phyloP scores from a whole-genome alignment of 2,888 invertebrate genomes.

The Troglohyphantes excavatus region DNA sequence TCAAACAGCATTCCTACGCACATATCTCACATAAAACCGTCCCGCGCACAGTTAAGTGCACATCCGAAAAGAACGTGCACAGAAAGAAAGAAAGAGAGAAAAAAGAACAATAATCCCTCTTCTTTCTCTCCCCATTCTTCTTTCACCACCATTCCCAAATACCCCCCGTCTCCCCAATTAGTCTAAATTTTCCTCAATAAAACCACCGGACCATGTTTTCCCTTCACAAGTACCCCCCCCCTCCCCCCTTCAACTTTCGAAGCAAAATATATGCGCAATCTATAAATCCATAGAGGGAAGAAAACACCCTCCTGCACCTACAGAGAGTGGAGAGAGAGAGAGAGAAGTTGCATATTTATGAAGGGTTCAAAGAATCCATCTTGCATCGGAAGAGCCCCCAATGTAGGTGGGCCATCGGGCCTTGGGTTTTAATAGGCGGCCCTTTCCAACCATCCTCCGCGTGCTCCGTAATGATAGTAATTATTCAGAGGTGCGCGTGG shows the following conservation, averaged over 20 bases:
- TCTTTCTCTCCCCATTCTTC: slow-evolving; percentile 32
- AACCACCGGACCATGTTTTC: slow-evolving; percentile 74
- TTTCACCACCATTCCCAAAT: slow-evolving; percentile 69
- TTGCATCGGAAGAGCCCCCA: slow-evolving; percentile 72
- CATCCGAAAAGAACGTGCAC: background rate
- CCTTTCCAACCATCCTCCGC: slow-evolving; percentile 63
- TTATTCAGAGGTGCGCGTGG: slow-evolving; percentile 76
- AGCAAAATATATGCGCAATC: slow-evolving; percentile 78
- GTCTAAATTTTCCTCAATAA: slow-evolving; percentile 67
- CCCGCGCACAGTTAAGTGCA: background rate
- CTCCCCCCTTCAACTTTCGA: slow-evolving; percentile 4
- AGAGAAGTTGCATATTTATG: slow-evolving; percentile 77
- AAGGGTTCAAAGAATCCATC: slow-evolving; percentile 78
- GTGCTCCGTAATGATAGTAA: slow-evolving; percentile 78
- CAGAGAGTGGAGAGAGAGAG: slow-evolving; percentile 20
- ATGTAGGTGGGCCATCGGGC: slow-evolving; percentile 28
- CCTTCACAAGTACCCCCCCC: slow-evolving; percentile 40
- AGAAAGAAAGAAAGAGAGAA: background rate
- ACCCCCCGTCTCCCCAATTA: slow-evolving; percentile 60
- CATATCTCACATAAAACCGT: no score
- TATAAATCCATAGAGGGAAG: slow-evolving; percentile 78
- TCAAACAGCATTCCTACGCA: no score
- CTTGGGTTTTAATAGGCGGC: slow-evolving; percentile 76
- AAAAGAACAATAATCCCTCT: slow-evolving; percentile 17
- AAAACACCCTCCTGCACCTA: background rate